Percentiles rank a stretch among this genome's conserved stretches.
These are phyloP conservation scores for Amiota minor DNA, from an alignment of 2,888 invertebrate species.

Conservation along the genomic window DNA sequence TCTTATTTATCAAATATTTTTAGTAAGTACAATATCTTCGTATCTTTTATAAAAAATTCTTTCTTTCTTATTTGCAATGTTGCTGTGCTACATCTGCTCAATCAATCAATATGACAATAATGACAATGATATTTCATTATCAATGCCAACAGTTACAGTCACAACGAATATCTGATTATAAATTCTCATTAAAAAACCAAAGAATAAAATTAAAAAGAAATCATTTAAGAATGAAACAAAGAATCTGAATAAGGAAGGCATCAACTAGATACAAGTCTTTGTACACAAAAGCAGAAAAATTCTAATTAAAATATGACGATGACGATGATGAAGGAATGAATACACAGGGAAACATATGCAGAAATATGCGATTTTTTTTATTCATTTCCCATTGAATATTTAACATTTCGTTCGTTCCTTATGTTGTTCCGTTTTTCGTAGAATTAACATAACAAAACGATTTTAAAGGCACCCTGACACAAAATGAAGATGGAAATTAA, in stretches of 20 bases:
- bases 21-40: too few relatives aligned
- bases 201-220: conserved; percentile 38
- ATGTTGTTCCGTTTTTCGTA: too few relatives aligned
- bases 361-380: neutral
- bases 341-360: neutral
- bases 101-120: conserved; percentile 9
- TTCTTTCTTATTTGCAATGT: neutral
- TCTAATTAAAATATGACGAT: conserved; percentile 5
- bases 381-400: too few relatives aligned
- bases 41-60: neutral
- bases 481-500: too few relatives aligned
- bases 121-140: conserved; percentile 36
- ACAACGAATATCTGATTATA: conserved; percentile 22
- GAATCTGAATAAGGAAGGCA: too few relatives aligned
- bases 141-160: conserved; percentile 29
- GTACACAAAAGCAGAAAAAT: conserved; percentile 22
- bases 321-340: neutral
- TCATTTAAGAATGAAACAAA: conserved; percentile 28
- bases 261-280: neutral
- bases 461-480: too few relatives aligned
- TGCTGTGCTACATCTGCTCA: neutral
- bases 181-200: conserved; percentile 32
- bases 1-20: too few relatives aligned
- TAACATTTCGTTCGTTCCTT: too few relatives aligned
- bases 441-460: too few relatives aligned